A percentile compares a stretch with the other conserved stretches of the same genome.
These are phyloP conservation scores for Pygmarrhopalites habei DNA, from an alignment of 1,140 invertebrate species.

Conservation along the genomic window DNA sequence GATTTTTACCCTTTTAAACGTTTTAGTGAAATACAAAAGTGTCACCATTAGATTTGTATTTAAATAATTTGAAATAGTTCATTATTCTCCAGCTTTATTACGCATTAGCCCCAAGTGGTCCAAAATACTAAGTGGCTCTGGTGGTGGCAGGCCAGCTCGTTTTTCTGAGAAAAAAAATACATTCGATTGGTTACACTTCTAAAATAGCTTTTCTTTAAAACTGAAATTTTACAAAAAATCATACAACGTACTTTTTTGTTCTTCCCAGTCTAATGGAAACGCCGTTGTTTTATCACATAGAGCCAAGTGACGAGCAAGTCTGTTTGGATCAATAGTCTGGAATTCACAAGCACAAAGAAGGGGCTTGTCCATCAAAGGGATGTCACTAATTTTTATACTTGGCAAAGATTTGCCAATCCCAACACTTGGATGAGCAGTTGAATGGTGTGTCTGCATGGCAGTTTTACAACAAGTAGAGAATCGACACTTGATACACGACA, in stretches of 20 bases:
- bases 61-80: too few relatives aligned
- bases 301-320: slow-evolving; percentile 24
- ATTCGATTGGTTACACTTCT: too few relatives aligned
- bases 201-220: neutral
- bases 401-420: slow-evolving; percentile 15
- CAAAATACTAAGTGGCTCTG: slow-evolving; percentile 1
- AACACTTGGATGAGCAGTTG: slow-evolving; percentile 40
- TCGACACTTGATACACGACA: slow-evolving; percentile 64
- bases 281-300: slow-evolving; percentile 13
- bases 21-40: too few relatives aligned
- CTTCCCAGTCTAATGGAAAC: slow-evolving; percentile 5
- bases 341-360: slow-evolving; percentile 70
- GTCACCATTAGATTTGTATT: too few relatives aligned
- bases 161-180: too few relatives aligned
- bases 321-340: slow-evolving; percentile 56
- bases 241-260: neutral
- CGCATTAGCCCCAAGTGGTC: slow-evolving; percentile 6
- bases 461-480: slow-evolving; percentile 67
- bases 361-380: slow-evolving; percentile 42
- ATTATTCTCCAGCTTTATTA: too few relatives aligned
- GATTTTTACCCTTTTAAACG: too few relatives aligned
- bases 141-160: neutral
- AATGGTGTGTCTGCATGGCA: slow-evolving; percentile 62
- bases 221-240: neutral
- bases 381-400: slow-evolving; percentile 16